Evolutionary conservation across 2,888 invertebrate genomes (phyloP).

Genomic region (Himalopsyche kuldschensis): DNA sequence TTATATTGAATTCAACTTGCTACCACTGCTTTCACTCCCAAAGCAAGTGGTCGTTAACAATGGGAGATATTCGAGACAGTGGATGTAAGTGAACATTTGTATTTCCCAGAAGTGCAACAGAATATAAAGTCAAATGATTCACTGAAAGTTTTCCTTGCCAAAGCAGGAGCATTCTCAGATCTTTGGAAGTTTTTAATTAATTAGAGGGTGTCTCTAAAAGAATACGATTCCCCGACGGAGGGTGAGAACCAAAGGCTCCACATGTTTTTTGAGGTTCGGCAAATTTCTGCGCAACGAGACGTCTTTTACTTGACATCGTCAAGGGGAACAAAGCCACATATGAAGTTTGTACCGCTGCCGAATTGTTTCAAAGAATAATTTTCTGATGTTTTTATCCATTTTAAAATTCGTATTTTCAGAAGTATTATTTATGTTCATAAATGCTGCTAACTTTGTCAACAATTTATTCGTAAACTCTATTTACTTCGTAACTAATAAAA

Average conservation of each 20-base stretch:
- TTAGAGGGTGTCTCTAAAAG: constrained; percentile 6
- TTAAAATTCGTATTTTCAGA: too few species aligned
- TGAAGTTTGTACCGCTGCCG: neutral
- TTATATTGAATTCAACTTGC: too few species aligned
- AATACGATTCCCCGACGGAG: neutral
- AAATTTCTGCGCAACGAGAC: neutral
- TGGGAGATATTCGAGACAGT: neutral
- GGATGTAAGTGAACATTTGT: neutral
- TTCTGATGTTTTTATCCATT: neutral
- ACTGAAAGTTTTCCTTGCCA: neutral
- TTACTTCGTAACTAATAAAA: too few species aligned
- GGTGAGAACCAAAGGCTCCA: neutral
- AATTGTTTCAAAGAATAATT: neutral
- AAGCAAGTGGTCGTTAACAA: neutral
- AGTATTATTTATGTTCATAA: too few species aligned
- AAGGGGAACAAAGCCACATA: neutral
- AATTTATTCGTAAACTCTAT: too few species aligned
- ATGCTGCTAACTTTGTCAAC: too few species aligned
- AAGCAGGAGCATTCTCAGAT: neutral
- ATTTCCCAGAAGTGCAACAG: constrained; percentile 5
- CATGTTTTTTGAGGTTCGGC: neutral
- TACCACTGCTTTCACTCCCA: too few species aligned
- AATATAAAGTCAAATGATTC: constrained; percentile 10
- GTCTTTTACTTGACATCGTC: neutral
- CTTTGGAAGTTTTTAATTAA: constrained; percentile 9